These are phyloP conservation scores for Ophion slaviceki DNA, from an alignment of 2,888 invertebrate species.

Conservation along the genomic window DNA sequence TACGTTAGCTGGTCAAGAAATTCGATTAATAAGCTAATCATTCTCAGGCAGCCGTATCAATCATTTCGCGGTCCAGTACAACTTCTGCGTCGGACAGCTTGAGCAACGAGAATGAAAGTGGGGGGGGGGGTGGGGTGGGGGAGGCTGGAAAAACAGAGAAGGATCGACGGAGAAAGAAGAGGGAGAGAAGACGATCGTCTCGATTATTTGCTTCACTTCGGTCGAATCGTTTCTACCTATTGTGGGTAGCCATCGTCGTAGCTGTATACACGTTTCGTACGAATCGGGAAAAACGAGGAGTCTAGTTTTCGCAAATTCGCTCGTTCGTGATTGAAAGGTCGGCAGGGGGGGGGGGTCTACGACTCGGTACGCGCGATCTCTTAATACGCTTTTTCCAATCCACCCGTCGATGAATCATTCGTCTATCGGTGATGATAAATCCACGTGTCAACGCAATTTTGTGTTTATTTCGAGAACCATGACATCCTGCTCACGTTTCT, in stretches of 20 bases:
- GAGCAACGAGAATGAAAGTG: conserved; percentile 69
- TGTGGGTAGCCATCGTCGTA: conserved; percentile 9
- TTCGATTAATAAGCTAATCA: conserved; percentile 80
- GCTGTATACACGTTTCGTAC: conserved; percentile 15
- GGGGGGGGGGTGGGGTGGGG: too few relatives aligned
- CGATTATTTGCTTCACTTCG: conserved; percentile 75
- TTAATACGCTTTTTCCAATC: conserved; percentile 50
- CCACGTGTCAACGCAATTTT: conserved; percentile 34
- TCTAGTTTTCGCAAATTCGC: conserved; percentile 44
- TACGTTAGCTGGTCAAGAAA: conserved; percentile 73
- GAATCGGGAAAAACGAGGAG: conserved; percentile 23
- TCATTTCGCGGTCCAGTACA: conserved; percentile 75
- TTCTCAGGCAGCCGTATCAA: conserved; percentile 77
- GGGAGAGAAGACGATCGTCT: conserved; percentile 32
- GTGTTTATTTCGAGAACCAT: conserved; percentile 13
- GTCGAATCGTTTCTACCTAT: conserved; percentile 68
- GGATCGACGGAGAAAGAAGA: conserved; percentile 22
- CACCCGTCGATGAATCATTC: conserved; percentile 64
- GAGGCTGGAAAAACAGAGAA: conserved; percentile 64
- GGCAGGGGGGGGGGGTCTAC: neutral
- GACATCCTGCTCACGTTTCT: neutral
- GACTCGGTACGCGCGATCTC: neutral
- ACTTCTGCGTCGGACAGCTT: conserved; percentile 77
- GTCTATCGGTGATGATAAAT: conserved; percentile 42
- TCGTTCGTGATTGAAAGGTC: conserved; percentile 35